Evolutionary conservation across 2,797 vertebrate species (phyloP).

Genomic region (Avahi laniger): DNA sequence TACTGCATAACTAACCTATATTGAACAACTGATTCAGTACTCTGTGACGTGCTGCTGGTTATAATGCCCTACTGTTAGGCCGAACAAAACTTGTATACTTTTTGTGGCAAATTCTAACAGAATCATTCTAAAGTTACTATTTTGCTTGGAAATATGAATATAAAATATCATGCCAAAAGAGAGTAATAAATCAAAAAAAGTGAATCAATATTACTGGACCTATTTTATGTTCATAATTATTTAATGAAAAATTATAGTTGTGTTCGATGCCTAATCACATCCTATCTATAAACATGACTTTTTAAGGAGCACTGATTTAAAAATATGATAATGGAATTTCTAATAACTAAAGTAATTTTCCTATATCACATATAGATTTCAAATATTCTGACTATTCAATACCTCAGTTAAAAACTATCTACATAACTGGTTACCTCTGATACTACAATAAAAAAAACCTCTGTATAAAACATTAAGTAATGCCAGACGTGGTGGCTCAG

Average conservation of each 20-base stretch:
- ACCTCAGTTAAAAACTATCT: not conserved
- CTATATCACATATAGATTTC: not conserved
- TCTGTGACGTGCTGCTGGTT: not conserved
- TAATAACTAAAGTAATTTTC: constrained; percentile 20
- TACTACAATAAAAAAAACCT: not conserved
- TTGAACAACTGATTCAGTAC: constrained; percentile 2
- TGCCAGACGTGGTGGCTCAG: no score
- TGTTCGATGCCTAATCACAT: not conserved
- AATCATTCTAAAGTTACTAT: constrained; percentile 13
- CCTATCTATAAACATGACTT: not conserved
- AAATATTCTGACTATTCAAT: not conserved
- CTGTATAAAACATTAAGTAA: not conserved
- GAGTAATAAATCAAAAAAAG: not conserved
- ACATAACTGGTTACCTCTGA: not conserved
- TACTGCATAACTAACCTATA: constrained; percentile 17
- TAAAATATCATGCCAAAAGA: constrained; percentile 40
- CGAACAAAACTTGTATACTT: not conserved
- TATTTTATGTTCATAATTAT: not conserved
- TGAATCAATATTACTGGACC: not conserved
- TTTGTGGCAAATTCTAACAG: constrained; percentile 38
- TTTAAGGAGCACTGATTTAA: not conserved
- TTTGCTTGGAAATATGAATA: not conserved
- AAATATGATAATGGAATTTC: constrained; percentile 22
- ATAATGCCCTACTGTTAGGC: not conserved
- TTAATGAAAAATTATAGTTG: constrained; percentile 9